These are phyloP conservation scores for Sylvia borin DNA, from an alignment of 2,797 vertebrate species.

Conservation along the genomic window DNA sequence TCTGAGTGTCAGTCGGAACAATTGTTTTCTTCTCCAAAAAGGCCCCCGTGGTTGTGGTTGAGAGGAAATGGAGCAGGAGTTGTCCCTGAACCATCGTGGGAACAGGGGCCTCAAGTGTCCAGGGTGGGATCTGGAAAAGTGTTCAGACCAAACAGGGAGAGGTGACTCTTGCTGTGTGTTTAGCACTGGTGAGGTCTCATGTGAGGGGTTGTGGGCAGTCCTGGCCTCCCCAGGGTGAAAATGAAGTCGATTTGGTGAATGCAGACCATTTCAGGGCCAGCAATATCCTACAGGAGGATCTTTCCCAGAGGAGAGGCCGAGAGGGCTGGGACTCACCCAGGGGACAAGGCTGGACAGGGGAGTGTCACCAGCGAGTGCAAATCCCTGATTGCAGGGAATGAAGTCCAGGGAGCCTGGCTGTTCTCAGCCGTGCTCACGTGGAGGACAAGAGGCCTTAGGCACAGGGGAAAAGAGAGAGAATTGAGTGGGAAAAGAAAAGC, in stretches of 20 bases:
- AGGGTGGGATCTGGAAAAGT: too few species aligned
- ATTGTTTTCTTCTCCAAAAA: neutral
- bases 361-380: too few species aligned
- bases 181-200: neutral
- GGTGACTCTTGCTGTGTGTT: neutral
- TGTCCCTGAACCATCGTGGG: neutral
- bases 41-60: neutral
- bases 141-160: neutral
- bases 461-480: neutral
- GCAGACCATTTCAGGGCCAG: neutral
- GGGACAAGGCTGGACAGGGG: too few species aligned
- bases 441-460: neutral
- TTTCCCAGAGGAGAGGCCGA: neutral
- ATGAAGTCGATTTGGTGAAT: fast-evolving
- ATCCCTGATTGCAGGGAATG: too few species aligned
- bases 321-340: neutral
- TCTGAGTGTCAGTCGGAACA: fast-evolving
- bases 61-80: neutral
- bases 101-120: neutral
- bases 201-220: neutral
- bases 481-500: neutral
- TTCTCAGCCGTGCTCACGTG: fast-evolving
- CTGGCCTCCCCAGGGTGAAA: neutral
- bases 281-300: neutral
- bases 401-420: fast-evolving